Base-by-base conservation (phyloP, 1,140 invertebrate genomes). In the Papilio xuthus region DNA sequence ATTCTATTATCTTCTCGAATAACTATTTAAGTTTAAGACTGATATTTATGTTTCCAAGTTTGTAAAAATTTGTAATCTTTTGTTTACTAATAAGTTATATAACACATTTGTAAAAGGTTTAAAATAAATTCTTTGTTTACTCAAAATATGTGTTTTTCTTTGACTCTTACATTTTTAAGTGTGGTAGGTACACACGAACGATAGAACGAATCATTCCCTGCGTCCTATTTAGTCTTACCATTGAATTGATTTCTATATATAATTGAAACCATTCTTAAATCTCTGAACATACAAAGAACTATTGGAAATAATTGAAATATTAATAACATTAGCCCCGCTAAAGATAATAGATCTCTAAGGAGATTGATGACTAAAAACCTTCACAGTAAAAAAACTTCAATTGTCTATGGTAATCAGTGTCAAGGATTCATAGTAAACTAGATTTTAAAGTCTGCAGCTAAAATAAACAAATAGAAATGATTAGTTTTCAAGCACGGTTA, bases 21-120 rank as follows among this genome's bases (percentile, higher is more conserved):
- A 73, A 67, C 15, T 72, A 41, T 74, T 37, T 56, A 74, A 23
- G 7, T 50, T 71, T 80, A 76, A 87, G 84, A 86, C 84, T 87
- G 86, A 84, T 82, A 82, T 80, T 63, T 37, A 77, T 70, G n/a
- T 75, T 56, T 23, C 26, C 23, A 26, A 32, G 47, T 75, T 37
- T 75, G 73, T 75, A 60, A 56, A 41, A 23, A 13, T 42, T 20
- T 53, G 42, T n/a, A 23, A 72, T 2, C 18, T 20, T 28, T 6
- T 26, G 4, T 72, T 72, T 44, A 15, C 32, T 37, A 6, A 1
- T 37, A 37, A 37, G 32, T 37, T 37, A 37, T 37, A 37, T n/a
- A 37, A 37, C 32, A 37, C 32, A 37, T 37, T 37, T 37, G 32
- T 37, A 37, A 37, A 37, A 37, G 0, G 4, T 42, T 41, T 71